These are phyloP conservation scores for Pachyramphus minor DNA, from an alignment of 2,113 vertebrate species.

Conservation along the genomic window DNA sequence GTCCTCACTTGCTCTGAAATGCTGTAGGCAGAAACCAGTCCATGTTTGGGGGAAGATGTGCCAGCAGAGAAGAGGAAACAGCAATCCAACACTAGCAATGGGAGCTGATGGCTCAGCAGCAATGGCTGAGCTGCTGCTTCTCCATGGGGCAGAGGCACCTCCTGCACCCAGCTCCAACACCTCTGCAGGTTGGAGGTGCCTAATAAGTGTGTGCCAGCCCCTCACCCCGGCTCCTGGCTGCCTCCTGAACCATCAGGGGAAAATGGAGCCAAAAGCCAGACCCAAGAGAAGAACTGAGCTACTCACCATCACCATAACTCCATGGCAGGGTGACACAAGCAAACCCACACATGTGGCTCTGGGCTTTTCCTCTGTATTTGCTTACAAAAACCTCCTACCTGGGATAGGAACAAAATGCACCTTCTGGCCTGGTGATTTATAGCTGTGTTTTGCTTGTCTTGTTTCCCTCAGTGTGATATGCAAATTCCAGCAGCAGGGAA, in stretches of 20 bases:
- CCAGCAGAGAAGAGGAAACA: background rate
- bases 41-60: background rate
- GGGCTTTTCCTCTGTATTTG: background rate
- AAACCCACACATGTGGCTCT: background rate
- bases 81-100: accelerated
- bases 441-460: background rate
- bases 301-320: background rate
- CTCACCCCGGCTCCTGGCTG: accelerated
- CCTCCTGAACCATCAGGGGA: background rate
- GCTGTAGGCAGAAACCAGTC: background rate
- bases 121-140: background rate
- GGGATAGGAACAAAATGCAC: background rate
- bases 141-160: background rate
- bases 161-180: background rate
- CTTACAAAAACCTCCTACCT: background rate
- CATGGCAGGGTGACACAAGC: accelerated
- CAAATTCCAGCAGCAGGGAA: background rate
- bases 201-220: accelerated
- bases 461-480: background rate
- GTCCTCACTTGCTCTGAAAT: conserved; percentile 30
- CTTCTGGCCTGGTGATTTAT: background rate
- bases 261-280: background rate
- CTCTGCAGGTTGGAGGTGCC: background rate
- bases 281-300: background rate
- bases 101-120: background rate